phyloP scores from a whole-genome alignment of 2,888 invertebrate species.

The Aphidoletes aphidimyza region DNA sequence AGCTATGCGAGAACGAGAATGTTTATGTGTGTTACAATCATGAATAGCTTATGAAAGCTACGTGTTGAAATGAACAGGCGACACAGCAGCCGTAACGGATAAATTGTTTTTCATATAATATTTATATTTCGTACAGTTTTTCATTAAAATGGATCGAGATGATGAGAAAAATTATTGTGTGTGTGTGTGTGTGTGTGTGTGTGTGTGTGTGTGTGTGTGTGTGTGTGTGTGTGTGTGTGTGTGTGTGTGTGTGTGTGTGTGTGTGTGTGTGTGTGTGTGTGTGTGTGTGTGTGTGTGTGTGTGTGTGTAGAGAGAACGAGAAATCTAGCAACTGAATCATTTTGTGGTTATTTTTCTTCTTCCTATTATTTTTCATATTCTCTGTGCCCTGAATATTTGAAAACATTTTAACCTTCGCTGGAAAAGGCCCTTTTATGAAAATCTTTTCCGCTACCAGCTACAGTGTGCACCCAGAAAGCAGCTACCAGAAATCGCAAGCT shows the following conservation, averaged over 20 bases:
- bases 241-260: neutral
- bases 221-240: neutral
- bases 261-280: neutral
- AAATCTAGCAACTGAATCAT: neutral
- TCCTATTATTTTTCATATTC: slow-evolving; percentile 32
- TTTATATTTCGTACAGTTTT: slow-evolving; percentile 11
- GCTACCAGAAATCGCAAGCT: slow-evolving; percentile 30
- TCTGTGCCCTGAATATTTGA: slow-evolving; percentile 28
- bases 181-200: neutral
- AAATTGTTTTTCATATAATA: slow-evolving; percentile 34
- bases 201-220: neutral
- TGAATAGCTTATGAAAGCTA: slow-evolving; percentile 14
- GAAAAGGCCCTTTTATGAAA: neutral
- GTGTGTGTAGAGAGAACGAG: neutral
- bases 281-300: neutral
- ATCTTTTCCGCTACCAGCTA: neutral
- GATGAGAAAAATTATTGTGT: slow-evolving; percentile 28
- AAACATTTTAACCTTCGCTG: slow-evolving; percentile 30
- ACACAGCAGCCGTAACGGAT: neutral
- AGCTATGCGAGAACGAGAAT: too few relatives aligned
- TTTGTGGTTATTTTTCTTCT: slow-evolving; percentile 1
- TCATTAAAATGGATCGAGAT: slow-evolving; percentile 42
- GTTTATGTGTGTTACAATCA: neutral
- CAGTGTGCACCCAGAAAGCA: neutral
- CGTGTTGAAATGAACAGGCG: neutral